Evolutionary conservation across 2,888 invertebrate species (phyloP).

Genomic region (Incurvaria masculella): DNA sequence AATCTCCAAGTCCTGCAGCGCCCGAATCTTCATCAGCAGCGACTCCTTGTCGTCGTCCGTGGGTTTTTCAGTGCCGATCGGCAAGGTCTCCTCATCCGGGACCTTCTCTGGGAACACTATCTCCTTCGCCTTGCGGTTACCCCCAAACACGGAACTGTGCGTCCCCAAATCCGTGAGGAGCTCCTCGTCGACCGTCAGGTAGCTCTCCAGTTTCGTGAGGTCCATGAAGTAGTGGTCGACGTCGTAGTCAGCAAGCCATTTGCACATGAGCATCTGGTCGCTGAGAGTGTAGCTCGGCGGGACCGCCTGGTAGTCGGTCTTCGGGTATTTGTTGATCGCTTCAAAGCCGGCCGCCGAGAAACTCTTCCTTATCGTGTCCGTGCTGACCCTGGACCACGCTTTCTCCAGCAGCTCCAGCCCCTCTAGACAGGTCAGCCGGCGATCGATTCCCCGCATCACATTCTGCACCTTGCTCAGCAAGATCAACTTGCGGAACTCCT

Average conservation of each 20-base stretch:
- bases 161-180: constrained; percentile 27
- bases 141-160: constrained; percentile 27
- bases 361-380: constrained; percentile 21
- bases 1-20: constrained; percentile 24
- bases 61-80: constrained; percentile 23
- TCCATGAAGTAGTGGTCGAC: constrained; percentile 25
- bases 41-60: constrained; percentile 20
- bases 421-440: constrained; percentile 26
- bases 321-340: constrained; percentile 15
- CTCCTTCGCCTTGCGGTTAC: constrained; percentile 23
- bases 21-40: constrained; percentile 17
- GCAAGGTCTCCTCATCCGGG: constrained; percentile 21
- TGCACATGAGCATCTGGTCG: constrained; percentile 23
- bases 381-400: constrained; percentile 24
- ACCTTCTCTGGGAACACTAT: constrained; percentile 13
- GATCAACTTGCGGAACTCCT: constrained; percentile 23
- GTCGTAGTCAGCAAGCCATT: constrained; percentile 24
- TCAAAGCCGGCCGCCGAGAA: constrained; percentile 25
- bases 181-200: constrained; percentile 29
- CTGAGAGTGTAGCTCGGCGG: constrained; percentile 19
- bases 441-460: constrained; percentile 22
- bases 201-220: constrained; percentile 22
- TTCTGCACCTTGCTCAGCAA: constrained; percentile 25
- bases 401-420: constrained; percentile 25
- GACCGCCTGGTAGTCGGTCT: constrained; percentile 9